Conservation (phyloP, 2,113 vertebrate species). For the Ageneiosus marmoratus region DNA sequence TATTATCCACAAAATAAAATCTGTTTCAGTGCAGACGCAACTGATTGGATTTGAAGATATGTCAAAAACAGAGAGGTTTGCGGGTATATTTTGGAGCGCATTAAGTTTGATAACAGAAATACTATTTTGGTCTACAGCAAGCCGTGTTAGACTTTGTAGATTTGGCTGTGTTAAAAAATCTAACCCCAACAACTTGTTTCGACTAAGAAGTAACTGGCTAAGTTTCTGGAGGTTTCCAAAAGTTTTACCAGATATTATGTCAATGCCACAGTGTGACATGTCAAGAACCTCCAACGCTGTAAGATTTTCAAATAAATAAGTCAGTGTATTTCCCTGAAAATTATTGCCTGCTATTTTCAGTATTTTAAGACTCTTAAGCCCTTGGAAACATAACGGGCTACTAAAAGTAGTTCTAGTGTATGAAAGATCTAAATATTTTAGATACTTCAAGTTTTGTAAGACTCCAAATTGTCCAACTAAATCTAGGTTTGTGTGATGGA, state of each 20-base stretch:
- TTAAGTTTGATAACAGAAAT: slow-evolving; percentile 53
- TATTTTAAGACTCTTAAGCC: slow-evolving; percentile 66
- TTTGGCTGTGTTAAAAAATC: slow-evolving; percentile 51
- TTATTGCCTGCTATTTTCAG: slow-evolving; percentile 76
- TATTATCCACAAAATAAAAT: slow-evolving; percentile 43
- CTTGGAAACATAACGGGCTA: slow-evolving; percentile 63
- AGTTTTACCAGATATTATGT: slow-evolving; percentile 51
- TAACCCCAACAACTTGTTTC: slow-evolving; percentile 71
- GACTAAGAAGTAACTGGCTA: slow-evolving; percentile 70
- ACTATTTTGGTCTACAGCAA: slow-evolving; percentile 72
- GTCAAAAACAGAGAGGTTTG: slow-evolving; percentile 43
- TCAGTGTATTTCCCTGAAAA: slow-evolving; percentile 63
- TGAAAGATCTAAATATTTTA: slow-evolving; percentile 78
- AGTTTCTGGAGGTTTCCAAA: slow-evolving; percentile 67
- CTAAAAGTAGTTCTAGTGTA: slow-evolving; percentile 61
- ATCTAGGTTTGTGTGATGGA: slow-evolving; percentile 66
- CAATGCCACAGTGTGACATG: slow-evolving; percentile 72
- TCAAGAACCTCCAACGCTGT: slow-evolving; percentile 69
- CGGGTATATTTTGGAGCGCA: slow-evolving; percentile 60
- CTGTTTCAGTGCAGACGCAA: slow-evolving; percentile 36
- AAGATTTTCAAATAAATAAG: slow-evolving; percentile 65
- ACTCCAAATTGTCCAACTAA: too few species aligned
- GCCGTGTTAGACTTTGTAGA: slow-evolving; percentile 54
- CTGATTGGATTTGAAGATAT: slow-evolving; percentile 49
- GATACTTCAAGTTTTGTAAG: slow-evolving; percentile 65